Base-by-base conservation (phyloP, 2,797 vertebrate genomes). In the Parauchenoglanis punctatus region DNA sequence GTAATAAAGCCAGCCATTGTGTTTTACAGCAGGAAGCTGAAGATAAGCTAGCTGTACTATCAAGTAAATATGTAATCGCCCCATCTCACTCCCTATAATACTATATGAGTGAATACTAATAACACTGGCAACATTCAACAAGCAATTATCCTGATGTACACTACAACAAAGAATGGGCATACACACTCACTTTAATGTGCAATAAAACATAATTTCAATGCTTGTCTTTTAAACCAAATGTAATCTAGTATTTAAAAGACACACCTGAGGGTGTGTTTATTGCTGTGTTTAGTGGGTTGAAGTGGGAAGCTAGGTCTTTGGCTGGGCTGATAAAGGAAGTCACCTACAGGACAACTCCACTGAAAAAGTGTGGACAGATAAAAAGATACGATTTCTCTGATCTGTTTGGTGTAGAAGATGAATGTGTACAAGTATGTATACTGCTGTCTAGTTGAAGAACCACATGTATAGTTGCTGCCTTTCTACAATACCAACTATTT, bases 41-140 rank as follows among this genome's bases (percentile, higher is more conserved):
- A 84, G 85, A n/a, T 49, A 88, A 61, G 54, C 11, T 7, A 46
- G 18, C 46, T 61, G 52, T 86, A 73, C 61, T 77, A 68, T 77
- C 17, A 58, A 89, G 59, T 85, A 84, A 83, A 44, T 44, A 84
- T 87, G 85, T 65, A 81, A 81, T 61, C 20, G 11, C 56, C 20
- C 31, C 87, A 90, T 90, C 87, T 85, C 77, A 78, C 80, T 85
- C 76, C 68, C 35, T 65, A 86, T 82, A 89, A 87, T 68, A 70
- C 17, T 83, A 58, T 7, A 46, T 68, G 81, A 86, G 80, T 35
- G 58, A 40, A 40, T 68, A 67, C 75, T 86, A 11, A 68, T 56
- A 85, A 59, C n/a, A 40, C 86, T 72, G 73, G 84, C 46, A 28
- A 20, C 46, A 86, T 89, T 86, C 83, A 85, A 63, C 58, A 77